Evolutionary conservation across 2,797 vertebrate species (phyloP), one percentile per base, ranked within the genome.

Genomic region (Ctenopoma multispine): DNA sequence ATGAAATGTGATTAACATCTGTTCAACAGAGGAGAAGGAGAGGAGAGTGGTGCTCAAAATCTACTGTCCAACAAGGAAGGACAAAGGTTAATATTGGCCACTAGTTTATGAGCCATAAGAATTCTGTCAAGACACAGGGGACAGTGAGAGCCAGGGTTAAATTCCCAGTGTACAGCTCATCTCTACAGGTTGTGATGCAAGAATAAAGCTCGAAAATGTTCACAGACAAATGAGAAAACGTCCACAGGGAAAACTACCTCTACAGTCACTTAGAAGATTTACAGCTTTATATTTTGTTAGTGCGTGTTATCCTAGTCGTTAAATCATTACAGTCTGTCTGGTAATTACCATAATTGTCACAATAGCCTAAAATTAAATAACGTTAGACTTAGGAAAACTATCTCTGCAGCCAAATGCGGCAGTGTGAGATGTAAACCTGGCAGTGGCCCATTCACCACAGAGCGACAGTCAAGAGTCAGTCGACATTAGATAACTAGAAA

Each of bases 361-460:
- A n/a, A 46, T 7, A 46, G 15, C 41, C 46, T 17, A n/a, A 13
- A 48, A 81, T 72, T 72, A 44, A 60, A 84, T 67, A 51, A 13
- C 2, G 13, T 11, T 11, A 6, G 15, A 77, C 68, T 67, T 61
- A 53, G 31, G 14, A 18, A 72, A 78, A 79, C 5, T 74, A 44
- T 18, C 84, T 18, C 84, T 66, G 84, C 83, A 81, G 83, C 72
- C 61, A 86, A 84, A 87, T 82, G 88, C 79, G 70, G 76, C 77
- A 53, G 41, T 56, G 72, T 27, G 48, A 60, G 70, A 79, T 20
- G 60, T 75, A 69, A 73, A 77, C 72, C 61, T 27, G 72, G 9
- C 61, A 55, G 67, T 64, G 62, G 74, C 60, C 69, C 76, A 74
- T 74, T 79, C 51, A 60, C 27, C 55, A 64, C 38, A 71, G 24